phyloP scores from a whole-genome alignment of 1,140 invertebrate species.

The Nylanderia fulva region DNA sequence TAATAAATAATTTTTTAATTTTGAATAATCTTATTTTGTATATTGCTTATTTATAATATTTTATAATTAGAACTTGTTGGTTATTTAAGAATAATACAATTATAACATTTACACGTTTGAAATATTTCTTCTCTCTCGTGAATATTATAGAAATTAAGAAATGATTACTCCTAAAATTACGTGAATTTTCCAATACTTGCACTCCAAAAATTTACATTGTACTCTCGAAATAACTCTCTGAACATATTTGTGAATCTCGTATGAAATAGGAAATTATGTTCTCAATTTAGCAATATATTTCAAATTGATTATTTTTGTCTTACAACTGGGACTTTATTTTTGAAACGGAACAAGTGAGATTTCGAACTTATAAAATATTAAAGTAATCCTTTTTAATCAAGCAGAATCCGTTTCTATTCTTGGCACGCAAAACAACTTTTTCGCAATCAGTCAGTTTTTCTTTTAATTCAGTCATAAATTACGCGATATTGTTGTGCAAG shows the following conservation, averaged over 20 bases:
- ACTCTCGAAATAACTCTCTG: background rate
- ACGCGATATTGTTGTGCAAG: background rate
- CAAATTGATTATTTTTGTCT: background rate
- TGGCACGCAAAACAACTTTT: background rate
- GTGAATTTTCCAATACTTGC: too few relatives aligned
- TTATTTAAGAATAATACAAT: background rate
- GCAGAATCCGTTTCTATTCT: background rate
- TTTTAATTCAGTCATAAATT: background rate
- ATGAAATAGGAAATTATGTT: background rate
- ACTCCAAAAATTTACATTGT: background rate
- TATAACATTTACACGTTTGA: background rate
- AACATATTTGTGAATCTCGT: background rate
- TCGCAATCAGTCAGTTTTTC: background rate
- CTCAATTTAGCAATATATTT: background rate
- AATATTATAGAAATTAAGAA: slow-evolving; percentile 3
- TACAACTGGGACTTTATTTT: background rate
- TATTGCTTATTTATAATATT: background rate
- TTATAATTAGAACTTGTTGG: background rate
- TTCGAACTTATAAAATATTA: background rate
- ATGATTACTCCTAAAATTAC: background rate
- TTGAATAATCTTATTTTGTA: background rate
- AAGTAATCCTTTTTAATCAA: background rate
- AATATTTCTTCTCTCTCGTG: background rate
- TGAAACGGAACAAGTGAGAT: background rate
- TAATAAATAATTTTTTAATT: background rate